Percentiles rank a stretch among this genome's conserved stretches.
Evolutionary conservation across 2,888 invertebrate genomes (phyloP).

Genomic region (Sminthurides aquaticus): DNA sequence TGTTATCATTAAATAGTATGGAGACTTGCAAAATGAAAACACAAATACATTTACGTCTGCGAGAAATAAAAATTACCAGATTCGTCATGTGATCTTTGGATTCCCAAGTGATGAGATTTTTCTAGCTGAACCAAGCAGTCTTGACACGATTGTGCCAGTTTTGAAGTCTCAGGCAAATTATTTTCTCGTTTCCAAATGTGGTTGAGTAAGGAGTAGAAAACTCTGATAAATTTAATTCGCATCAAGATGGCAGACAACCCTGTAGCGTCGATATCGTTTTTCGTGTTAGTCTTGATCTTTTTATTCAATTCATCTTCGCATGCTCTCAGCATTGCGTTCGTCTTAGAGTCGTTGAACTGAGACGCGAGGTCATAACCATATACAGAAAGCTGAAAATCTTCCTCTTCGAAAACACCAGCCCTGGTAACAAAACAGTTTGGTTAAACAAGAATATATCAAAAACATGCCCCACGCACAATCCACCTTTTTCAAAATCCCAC

Average conservation of each 20-base stretch:
- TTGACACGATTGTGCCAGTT: conserved; percentile 67
- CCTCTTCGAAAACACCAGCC: conserved; percentile 84
- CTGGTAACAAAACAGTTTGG: conserved; percentile 46
- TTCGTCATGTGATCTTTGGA: conserved; percentile 54
- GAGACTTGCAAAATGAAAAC: too few relatives aligned
- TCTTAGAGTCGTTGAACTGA: conserved; percentile 72
- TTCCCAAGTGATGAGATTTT: conserved; percentile 65
- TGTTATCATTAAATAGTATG: too few relatives aligned
- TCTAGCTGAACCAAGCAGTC: conserved; percentile 76
- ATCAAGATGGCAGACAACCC: conserved; percentile 50
- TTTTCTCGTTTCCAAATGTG: conserved; percentile 44
- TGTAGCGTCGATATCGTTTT: conserved; percentile 44
- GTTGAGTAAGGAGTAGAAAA: conserved; percentile 61
- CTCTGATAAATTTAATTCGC: conserved; percentile 76
- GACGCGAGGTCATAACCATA: conserved; percentile 79
- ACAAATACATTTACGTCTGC: background rate
- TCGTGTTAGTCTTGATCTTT: conserved; percentile 51
- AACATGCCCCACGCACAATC: too few relatives aligned
- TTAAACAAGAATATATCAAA: background rate
- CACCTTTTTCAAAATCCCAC: background rate
- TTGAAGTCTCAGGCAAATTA: conserved; percentile 65
- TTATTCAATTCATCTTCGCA: conserved; percentile 83
- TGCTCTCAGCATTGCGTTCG: conserved; percentile 73
- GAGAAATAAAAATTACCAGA: conserved; percentile 28
- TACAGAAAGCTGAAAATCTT: conserved; percentile 89